Evolutionary conservation across 2,797 vertebrate genomes (phyloP).

Genomic region (Lepilemur ruficaudatus): DNA sequence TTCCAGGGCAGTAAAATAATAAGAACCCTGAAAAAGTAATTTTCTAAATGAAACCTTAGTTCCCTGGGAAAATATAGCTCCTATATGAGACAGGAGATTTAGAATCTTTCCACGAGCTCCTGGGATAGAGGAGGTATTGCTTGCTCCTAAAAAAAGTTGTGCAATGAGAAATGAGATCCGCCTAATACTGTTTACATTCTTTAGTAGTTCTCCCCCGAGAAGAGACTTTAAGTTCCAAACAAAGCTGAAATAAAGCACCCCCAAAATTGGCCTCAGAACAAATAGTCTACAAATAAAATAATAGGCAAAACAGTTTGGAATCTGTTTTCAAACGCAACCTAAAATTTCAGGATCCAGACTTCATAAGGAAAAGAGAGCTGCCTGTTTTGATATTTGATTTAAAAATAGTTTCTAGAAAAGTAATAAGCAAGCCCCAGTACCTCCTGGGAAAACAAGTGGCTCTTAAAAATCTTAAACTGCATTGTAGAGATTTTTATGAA

Average conservation of each 20-base stretch:
- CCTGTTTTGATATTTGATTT: constrained; percentile 56
- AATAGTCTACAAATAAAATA: not conserved
- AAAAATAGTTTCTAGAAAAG: constrained; percentile 56
- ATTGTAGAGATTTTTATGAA: constrained; percentile 72
- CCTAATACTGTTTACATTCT: not conserved
- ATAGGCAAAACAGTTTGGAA: constrained; percentile 6
- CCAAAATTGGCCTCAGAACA: not conserved
- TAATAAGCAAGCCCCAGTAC: constrained; percentile 40
- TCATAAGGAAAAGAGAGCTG: constrained; percentile 9
- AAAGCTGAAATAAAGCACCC: not conserved
- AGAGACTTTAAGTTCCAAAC: not conserved
- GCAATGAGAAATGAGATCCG: too few species aligned
- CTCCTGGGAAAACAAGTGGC: constrained; percentile 63
- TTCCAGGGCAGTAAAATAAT: not conserved
- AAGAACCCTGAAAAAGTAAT: constrained; percentile 39
- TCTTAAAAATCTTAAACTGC: constrained; percentile 64
- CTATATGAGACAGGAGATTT: not conserved
- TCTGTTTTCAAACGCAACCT: constrained; percentile 32
- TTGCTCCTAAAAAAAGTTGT: not conserved
- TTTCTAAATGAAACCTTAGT: constrained; percentile 44
- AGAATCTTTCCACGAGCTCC: not conserved
- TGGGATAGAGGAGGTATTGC: not conserved
- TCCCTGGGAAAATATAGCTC: not conserved
- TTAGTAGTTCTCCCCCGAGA: not conserved
- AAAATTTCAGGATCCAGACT: constrained; percentile 47